phyloP scores from a whole-genome alignment of 2,888 invertebrate species.

The Heliconius charithonia region DNA sequence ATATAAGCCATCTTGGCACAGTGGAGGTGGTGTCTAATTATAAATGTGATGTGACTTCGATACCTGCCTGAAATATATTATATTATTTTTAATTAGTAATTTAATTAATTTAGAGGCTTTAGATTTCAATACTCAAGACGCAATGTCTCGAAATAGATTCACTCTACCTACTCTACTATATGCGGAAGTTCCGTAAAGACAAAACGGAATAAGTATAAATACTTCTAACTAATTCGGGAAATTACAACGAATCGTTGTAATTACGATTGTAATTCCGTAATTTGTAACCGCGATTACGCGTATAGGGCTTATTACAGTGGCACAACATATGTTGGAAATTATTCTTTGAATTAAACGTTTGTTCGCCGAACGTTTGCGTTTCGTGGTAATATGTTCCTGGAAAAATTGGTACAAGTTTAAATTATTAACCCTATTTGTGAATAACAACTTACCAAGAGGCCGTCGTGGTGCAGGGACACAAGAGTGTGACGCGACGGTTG shows the following conservation, averaged over 20 bases:
- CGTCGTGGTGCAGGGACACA: too few species aligned
- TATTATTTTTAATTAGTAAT: too few species aligned
- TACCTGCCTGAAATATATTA: too few species aligned
- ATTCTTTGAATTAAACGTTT: slow-evolving; percentile 48
- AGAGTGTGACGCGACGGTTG: too few species aligned
- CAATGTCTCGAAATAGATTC: not conserved
- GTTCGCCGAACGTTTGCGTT: not conserved
- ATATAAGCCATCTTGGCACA: too few species aligned
- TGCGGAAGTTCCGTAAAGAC: not conserved
- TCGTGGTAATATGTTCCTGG: not conserved
- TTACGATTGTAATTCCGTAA: slow-evolving; percentile 29
- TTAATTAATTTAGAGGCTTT: too few species aligned
- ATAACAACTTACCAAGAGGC: too few species aligned
- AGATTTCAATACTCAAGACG: too few species aligned
- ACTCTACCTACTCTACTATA: not conserved
- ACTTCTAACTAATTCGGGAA: not conserved
- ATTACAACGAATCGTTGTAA: slow-evolving; percentile 23
- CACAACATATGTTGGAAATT: slow-evolving; percentile 45
- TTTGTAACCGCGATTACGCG: slow-evolving; percentile 35
- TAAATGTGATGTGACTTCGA: too few species aligned
- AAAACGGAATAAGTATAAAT: not conserved
- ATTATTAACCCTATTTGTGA: too few species aligned
- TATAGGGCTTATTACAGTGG: slow-evolving; percentile 40
- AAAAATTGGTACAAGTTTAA: too few species aligned
- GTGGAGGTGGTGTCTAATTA: too few species aligned